Base-by-base conservation (phyloP, 2,888 invertebrate species). In the Drosophila crucigera region DNA sequence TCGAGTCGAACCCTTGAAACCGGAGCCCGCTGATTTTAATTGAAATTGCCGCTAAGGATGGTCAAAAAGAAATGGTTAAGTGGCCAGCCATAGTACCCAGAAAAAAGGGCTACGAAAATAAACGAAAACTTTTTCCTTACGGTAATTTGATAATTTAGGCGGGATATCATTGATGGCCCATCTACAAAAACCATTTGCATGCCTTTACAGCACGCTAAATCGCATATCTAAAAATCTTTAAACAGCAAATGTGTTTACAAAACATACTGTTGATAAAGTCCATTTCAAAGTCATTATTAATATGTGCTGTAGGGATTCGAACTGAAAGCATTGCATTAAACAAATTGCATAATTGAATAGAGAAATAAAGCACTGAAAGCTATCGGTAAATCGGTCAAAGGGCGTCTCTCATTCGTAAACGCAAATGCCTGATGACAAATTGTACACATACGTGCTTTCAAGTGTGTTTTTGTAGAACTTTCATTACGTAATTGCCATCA, bases 21-120 rank as follows among this genome's bases (percentile, higher is more conserved):
- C 22, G 41, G 52, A 56, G 6, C 49, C 39, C 53, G 37, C 37
- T 59, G 65, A 76, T 76, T 80, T 85, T 88, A 84, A 90, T 88
- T 88, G 85, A 82, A 85, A 85, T 78, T 66, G 68, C 56, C 30
- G 65, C 49, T 52, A 65, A 70, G 73, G 73, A 58, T 65, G 76
- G n/a, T 7, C 37, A 31, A 54, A 71, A 55, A 35, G 53, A 58
- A 63, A 65, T 35, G 65, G 64, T 67, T 68, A 82, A 82, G 68
- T 64, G 71, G 31, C 63, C 28, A 4, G 7, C 4, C 11, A 19
- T 9, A 31, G 11, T 16, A 33, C 19, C 22, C 6, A 11, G 31
- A 54, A 47, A 74, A 68, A 72, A 65, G 19, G 41, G 28, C 19
- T 9, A 31, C n/a, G 2, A 67, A 68, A 68, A 67, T 14, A 68